Evolutionary conservation across 2,888 invertebrate genomes (phyloP), one percentile per base, ranked within the genome.

Genomic region (Drosophila ezoana): DNA sequence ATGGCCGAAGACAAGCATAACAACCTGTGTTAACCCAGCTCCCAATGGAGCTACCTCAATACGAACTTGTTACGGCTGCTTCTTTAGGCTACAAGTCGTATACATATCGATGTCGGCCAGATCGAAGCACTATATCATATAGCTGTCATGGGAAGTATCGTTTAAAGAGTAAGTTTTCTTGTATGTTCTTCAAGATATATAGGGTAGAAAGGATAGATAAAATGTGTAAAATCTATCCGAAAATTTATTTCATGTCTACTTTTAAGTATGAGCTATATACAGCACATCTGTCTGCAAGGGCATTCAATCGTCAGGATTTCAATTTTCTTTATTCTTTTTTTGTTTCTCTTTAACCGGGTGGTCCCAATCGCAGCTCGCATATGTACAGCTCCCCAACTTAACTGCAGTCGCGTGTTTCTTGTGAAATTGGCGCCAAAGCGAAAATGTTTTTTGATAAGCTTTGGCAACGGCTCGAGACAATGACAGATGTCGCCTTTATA

Each of bases 351-450:
- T 32, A 43, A 51, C 63, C 62, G 74, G 72, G 76, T 76, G 72
- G 82, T 79, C 65, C 38, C 59, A 62, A 49, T 32, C 40, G 4
- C 47, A 10, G 33, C 53, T 11, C 41, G n/a, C 4, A 13, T 41
- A 28, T 8, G 8, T 8, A 28, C 33, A 9, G 35, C 56, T 23
- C 51, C 47, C 41, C 41, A 47, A 13, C 16, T 44, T 40, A 49
- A 32, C 45, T 70, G 59, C 48, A 63, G 69, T 54, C 65, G 63
- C 60, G 68, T 67, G 73, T 75, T 73, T 57, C 70, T 71, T 66
- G 52, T 47, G 57, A 72, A 80, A 74, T 84, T 87, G 90, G 89
- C 87, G 89, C 89, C 89, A 88, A 87, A 61, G 62, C 75, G 58
- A 72, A 87, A 84, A 76, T 80, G 80, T 85, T 71, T 75, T 70